Percentiles rank a stretch among this genome's conserved stretches.
These are phyloP conservation scores for Cynaeus angustus DNA, from an alignment of 2,888 invertebrate species.

Conservation along the genomic window DNA sequence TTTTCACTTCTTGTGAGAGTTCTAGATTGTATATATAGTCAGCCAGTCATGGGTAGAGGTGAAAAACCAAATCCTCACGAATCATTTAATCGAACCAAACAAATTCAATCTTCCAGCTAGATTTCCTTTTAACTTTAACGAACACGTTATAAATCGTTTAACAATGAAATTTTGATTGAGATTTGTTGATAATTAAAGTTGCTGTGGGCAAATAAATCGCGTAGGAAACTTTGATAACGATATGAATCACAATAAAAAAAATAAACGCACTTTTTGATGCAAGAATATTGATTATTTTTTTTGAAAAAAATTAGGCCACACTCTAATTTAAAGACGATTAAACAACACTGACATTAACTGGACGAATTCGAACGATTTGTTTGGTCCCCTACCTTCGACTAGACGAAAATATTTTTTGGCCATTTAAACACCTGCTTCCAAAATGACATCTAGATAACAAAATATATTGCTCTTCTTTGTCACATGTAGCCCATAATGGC, in stretches of 20 bases:
- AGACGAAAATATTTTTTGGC: slow-evolving; percentile 1
- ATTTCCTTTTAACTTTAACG: slow-evolving; percentile 4
- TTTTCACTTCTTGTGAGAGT: slow-evolving; percentile 35
- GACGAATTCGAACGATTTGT: neutral
- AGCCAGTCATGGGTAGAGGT: slow-evolving; percentile 1
- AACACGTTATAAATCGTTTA: neutral
- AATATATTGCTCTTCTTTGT: too few species aligned
- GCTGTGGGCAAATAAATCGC: slow-evolving; percentile 2
- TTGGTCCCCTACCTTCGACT: neutral
- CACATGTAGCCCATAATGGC: too few species aligned
- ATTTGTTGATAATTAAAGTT: slow-evolving; percentile 16
- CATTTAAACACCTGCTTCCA: neutral
- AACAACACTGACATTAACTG: neutral
- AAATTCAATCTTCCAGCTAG: neutral
- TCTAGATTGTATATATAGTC: slow-evolving; percentile 39
- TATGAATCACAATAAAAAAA: neutral
- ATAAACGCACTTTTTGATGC: too few species aligned
- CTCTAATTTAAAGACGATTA: neutral
- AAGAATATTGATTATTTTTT: too few species aligned
- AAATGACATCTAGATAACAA: too few species aligned
- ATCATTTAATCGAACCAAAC: too few species aligned
- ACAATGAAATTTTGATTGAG: slow-evolving; percentile 7
- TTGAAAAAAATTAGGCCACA: too few species aligned
- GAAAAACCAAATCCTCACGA: too few species aligned
- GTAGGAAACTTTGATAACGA: neutral